A percentile compares a stretch with the other conserved stretches of the same genome.
phyloP scores from a whole-genome alignment of 2,113 vertebrate genomes.

The Sylvietta virens region DNA sequence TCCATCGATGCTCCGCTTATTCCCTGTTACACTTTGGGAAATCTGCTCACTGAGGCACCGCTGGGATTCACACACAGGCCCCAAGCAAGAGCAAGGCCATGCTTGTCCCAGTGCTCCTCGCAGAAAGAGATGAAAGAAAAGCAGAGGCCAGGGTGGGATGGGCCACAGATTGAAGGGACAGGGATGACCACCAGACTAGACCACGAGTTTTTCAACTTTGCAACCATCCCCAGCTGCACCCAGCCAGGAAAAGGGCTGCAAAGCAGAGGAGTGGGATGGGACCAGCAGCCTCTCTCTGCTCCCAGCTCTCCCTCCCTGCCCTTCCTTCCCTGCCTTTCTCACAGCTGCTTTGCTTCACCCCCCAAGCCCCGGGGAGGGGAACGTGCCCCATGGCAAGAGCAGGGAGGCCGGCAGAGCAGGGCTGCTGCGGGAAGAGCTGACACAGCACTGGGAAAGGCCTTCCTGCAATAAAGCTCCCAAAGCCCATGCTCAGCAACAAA shows the following conservation, averaged over 20 bases:
- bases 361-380: conserved; percentile 12
- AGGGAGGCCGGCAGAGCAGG: conserved; percentile 32
- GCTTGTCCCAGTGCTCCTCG: not conserved
- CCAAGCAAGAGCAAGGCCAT: not conserved
- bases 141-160: not conserved
- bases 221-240: not conserved
- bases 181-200: not conserved
- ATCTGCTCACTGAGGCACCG: not conserved
- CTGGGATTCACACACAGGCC: not conserved
- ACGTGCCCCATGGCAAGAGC: not conserved
- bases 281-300: not conserved
- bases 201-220: not conserved
- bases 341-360: conserved; percentile 9
- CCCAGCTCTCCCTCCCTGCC: not conserved
- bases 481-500: conserved; percentile 72
- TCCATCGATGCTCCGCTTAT: not conserved
- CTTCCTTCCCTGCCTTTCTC: not conserved
- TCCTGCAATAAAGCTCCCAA: conserved; percentile 56
- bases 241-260: not conserved
- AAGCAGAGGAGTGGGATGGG: not conserved
- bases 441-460: conserved; percentile 39
- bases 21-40: not conserved
- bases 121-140: not conserved
- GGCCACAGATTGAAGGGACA: not conserved
- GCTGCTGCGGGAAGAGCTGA: conserved; percentile 63